A percentile compares a stretch with the other conserved stretches of the same genome.
Evolutionary conservation across 2,888 invertebrate species (phyloP).

Genomic region (Hydropsyche betteni): DNA sequence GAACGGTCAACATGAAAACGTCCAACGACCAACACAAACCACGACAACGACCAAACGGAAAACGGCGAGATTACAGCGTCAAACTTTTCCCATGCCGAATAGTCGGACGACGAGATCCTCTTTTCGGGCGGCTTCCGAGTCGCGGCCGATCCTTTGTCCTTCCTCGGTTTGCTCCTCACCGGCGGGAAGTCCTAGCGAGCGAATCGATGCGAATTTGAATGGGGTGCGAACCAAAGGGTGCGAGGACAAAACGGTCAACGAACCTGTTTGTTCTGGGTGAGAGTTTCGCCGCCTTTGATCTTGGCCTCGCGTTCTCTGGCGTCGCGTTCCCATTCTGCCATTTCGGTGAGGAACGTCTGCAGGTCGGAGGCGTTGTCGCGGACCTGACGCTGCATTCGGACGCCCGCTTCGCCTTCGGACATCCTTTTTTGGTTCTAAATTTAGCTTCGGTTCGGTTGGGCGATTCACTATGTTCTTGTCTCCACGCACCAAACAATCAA

Average conservation of each 20-base stretch:
- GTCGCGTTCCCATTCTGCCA: slow-evolving; percentile 13
- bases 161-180: slow-evolving; percentile 64
- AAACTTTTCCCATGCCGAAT: slow-evolving; percentile 80
- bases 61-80: slow-evolving; percentile 71
- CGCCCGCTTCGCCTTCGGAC: slow-evolving; percentile 8
- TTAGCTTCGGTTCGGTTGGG: background rate
- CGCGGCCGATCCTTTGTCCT: slow-evolving; percentile 50
- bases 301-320: background rate
- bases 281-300: too few relatives aligned
- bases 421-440: background rate
- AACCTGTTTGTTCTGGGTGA: too few relatives aligned
- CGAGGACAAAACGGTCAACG: background rate
- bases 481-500: slow-evolving; percentile 7
- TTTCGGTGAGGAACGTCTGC: slow-evolving; percentile 6
- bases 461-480: background rate
- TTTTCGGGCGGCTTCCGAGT: slow-evolving; percentile 57
- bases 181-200: slow-evolving; percentile 62
- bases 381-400: background rate
- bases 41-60: slow-evolving; percentile 11
- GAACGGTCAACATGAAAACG: background rate
- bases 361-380: slow-evolving; percentile 19
- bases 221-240: background rate
- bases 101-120: slow-evolving; percentile 71
- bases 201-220: too few relatives aligned
- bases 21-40: background rate